Base-by-base conservation (phyloP, 2,113 vertebrate genomes). In the Pongo pygmaeus region DNA sequence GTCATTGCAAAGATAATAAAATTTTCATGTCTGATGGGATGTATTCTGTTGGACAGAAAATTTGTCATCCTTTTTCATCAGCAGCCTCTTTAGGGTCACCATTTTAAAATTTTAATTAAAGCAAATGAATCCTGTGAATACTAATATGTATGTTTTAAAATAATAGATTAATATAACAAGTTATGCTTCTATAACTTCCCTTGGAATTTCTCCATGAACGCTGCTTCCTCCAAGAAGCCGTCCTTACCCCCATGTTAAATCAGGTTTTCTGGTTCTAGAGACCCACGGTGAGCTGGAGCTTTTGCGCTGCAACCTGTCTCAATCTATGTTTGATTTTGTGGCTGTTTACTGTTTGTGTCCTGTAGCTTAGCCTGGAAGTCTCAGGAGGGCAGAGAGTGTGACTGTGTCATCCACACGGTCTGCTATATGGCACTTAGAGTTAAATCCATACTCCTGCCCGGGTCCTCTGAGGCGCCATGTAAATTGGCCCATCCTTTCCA, bases 1-100 rank as follows among this genome's bases (percentile, higher is more conserved):
- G 96, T 98, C 97, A 97, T 72, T 98, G 84, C 61, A 96, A 97
- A 96, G 97, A 64, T 84, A 87, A 98, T 97, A 97, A 97, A 96
- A 97, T 95, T 81, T 43, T 80, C 96, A 38, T 94, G n/a, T 61
- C 74, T 95, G 94, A 79, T 84, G 97, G 40, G 81, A 96, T 57
- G 16, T 61, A 61, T 92, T 98, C 94, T 91, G 35, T 97, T 97
- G 89, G 97, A 94, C n/a, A 38, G 78, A 61, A 97, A 97, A 84
- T 55, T 78, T 52, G 48, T 96, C 96, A 52, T 80, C 98, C 52
- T 78, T 84, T 97, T 98, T 93, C 80, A 96, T 96, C 81, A 95
- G 50, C 23, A 84, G 48, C 48, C 84, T 98, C 94, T 96, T 92
- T 87, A 97, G 84, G 94, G 80, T 57, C 48, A 84, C 27, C 84